A percentile compares a stretch with the other conserved stretches of the same genome.
phyloP scores from a whole-genome alignment of 1,140 invertebrate genomes.

The Phthorimaea operculella region DNA sequence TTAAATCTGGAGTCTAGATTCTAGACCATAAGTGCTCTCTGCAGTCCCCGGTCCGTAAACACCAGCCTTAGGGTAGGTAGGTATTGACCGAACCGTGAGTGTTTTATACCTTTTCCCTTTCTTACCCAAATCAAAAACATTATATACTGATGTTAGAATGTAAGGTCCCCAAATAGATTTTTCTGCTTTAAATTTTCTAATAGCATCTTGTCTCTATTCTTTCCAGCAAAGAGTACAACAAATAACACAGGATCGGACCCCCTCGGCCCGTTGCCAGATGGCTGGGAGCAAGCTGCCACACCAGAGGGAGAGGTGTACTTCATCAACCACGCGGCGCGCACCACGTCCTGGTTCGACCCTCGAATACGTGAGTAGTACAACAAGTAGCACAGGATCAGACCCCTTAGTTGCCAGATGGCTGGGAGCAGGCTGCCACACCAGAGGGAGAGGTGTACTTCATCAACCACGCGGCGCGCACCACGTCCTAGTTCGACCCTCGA shows the following conservation, averaged over 20 bases:
- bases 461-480: conserved; percentile 93
- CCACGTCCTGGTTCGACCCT: conserved; percentile 98
- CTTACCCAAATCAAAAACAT: no score
- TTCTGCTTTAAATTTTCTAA: not conserved
- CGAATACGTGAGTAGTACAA: conserved; percentile 88
- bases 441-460: conserved; percentile 98
- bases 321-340: conserved; percentile 94
- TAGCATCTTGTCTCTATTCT: conserved; percentile 23
- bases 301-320: conserved; percentile 96
- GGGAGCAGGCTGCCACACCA: conserved; percentile 93
- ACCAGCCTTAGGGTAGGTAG: no score
- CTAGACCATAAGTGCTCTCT: no score
- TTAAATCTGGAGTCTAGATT: no score
- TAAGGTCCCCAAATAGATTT: no score
- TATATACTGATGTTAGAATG: no score
- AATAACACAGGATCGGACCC: conserved; percentile 63
- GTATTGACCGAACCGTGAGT: no score
- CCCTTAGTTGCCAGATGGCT: conserved; percentile 90
- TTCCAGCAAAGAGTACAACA: conserved; percentile 67
- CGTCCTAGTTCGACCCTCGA: conserved; percentile 97
- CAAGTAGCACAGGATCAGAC: conserved; percentile 60
- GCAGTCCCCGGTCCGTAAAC: no score
- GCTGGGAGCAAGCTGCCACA: conserved; percentile 95
- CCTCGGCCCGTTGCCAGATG: conserved; percentile 89
- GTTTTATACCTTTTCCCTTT: no score